Percentiles rank a stretch among this genome's conserved stretches.
Evolutionary conservation across 2,797 vertebrate genomes (phyloP).

Genomic region (Anomalospiza imberbis): DNA sequence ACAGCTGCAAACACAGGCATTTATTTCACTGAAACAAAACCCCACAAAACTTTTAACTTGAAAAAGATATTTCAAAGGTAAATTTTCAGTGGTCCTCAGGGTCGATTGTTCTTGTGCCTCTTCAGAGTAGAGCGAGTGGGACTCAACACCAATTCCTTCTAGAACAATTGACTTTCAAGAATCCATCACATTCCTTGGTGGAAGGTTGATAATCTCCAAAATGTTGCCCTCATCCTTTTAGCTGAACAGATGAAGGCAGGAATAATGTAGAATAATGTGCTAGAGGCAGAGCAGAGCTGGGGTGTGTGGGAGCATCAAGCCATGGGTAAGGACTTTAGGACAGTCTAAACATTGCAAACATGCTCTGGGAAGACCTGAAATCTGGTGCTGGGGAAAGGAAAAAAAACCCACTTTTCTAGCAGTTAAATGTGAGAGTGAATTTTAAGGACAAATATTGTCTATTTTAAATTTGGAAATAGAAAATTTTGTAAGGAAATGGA

Average conservation of each 20-base stretch:
- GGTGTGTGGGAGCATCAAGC: neutral
- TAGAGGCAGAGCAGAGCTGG: neutral
- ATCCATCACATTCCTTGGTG: neutral
- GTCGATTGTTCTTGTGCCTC: neutral
- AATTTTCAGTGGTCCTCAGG: neutral
- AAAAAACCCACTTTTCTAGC: neutral
- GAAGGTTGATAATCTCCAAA: neutral
- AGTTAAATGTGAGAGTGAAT: neutral
- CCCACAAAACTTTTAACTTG: too few species aligned
- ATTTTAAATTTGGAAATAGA: neutral
- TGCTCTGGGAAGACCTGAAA: neutral
- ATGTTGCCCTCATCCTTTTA: neutral
- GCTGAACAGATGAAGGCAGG: neutral
- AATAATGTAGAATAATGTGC: neutral
- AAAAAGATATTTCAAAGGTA: neutral
- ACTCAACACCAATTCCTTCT: neutral
- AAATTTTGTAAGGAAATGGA: neutral
- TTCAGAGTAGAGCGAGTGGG: neutral
- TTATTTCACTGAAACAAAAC: neutral
- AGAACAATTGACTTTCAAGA: neutral
- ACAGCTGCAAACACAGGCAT: rapidly evolving
- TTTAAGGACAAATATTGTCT: neutral
- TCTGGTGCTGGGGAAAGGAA: neutral
- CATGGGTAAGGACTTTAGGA: neutral
- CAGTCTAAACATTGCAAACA: neutral